Evolutionary conservation across 2,888 invertebrate species (phyloP).

Genomic region (Eristalinus sepulchralis): DNA sequence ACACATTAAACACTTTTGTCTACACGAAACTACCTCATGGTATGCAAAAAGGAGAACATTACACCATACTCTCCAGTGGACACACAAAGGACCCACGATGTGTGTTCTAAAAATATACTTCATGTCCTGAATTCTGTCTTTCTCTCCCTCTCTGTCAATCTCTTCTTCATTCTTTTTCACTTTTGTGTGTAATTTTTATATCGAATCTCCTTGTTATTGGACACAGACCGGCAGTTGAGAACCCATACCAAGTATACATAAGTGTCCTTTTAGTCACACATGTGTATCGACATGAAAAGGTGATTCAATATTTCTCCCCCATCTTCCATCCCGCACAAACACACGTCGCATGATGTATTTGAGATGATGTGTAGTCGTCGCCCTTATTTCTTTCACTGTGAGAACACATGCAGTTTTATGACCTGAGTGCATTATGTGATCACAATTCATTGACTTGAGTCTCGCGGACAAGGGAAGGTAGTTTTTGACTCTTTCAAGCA

Average conservation of each 20-base stretch:
- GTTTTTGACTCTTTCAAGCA: not conserved
- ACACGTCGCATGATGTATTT: constrained; percentile 6
- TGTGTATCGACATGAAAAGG: constrained; percentile 68
- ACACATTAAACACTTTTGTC: constrained; percentile 27
- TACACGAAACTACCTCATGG: constrained; percentile 5
- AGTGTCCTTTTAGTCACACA: constrained; percentile 70
- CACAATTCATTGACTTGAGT: constrained; percentile 14
- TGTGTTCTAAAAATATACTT: constrained; percentile 59
- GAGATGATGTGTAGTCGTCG: constrained; percentile 20
- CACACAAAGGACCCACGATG: constrained; percentile 37
- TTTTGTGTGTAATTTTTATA: constrained; percentile 21
- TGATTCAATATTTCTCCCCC: constrained; percentile 37
- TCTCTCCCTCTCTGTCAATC: not conserved
- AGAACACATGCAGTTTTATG: constrained; percentile 70
- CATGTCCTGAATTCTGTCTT: constrained; percentile 29
- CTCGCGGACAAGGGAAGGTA: constrained; percentile 9
- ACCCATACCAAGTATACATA: constrained; percentile 56
- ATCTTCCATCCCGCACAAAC: not conserved
- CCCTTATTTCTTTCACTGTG: constrained; percentile 11
- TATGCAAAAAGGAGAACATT: constrained; percentile 54
- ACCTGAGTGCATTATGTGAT: constrained; percentile 69
- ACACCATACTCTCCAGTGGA: constrained; percentile 19
- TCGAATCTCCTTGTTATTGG: constrained; percentile 39
- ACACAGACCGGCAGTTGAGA: constrained; percentile 6
- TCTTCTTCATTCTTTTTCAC: not conserved